Evolutionary conservation across 2,113 vertebrate genomes (phyloP).

Genomic region (Eulemur macaco): DNA sequence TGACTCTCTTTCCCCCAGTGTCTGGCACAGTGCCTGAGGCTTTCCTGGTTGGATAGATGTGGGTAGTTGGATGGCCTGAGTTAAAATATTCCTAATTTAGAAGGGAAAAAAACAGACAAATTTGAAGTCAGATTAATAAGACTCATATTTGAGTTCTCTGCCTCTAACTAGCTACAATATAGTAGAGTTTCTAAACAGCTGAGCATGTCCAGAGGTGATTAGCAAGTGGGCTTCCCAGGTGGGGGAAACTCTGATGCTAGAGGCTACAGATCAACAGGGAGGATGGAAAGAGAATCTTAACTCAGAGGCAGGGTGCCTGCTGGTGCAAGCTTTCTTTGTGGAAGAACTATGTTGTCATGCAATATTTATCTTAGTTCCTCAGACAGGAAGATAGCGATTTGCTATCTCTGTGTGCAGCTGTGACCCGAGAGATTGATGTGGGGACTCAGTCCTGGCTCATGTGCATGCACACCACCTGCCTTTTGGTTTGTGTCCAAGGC

Average conservation of each 20-base stretch:
- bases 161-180: neutral
- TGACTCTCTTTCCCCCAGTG: neutral
- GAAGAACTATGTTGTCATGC: neutral
- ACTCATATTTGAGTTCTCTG: neutral
- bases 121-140: neutral
- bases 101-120: neutral
- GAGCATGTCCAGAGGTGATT: neutral
- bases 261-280: neutral
- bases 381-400: constrained; percentile 15
- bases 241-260: neutral
- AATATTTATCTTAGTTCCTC: constrained; percentile 41
- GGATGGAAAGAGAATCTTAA: neutral
- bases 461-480: neutral
- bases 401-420: constrained; percentile 63
- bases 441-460: neutral
- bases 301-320: neutral
- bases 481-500: constrained; percentile 31
- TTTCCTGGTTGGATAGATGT: neutral
- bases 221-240: neutral
- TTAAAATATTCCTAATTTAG: neutral
- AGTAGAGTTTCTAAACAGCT: neutral
- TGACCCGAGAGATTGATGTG: constrained; percentile 45
- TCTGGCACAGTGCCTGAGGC: neutral
- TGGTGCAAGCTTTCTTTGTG: neutral
- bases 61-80: neutral